Base-by-base conservation (phyloP, 2,113 vertebrate genomes). In the Coryphaenoides rupestris region DNA sequence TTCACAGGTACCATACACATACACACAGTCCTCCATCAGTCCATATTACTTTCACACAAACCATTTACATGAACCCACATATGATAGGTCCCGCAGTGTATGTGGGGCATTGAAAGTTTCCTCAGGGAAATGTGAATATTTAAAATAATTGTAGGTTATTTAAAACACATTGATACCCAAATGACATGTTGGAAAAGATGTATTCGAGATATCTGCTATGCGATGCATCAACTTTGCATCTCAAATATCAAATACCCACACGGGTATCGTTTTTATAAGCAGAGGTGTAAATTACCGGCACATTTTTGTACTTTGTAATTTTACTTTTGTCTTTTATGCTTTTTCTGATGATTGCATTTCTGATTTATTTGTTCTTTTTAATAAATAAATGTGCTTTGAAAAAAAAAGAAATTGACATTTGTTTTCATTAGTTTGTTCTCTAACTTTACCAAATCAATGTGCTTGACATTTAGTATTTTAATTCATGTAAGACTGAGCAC, bases 101-200 rank as follows among this genome's bases (percentile, higher is more conserved):
- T 70, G 56, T 71, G 17, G 60, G 66, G 62, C 70, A 64, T 86
- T 66, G 62, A 22, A 17, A 83, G 75, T 88, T 89, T 87, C 86
- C 82, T 90, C 87, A 90, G 87, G 89, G 77, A 84, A 89, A 87
- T 84, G 66, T 82, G 65, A 77, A 74, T 74, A 76, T 86, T 76
- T 60, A 78, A 74, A 63, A 65, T 50, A 49, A 81, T 74, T 24
- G 68, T 65, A 77, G 21, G 54, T 55, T 54, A 19, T 69, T 57
- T 63, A 68, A 74, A 78, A 58, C 52, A 69, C 81, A 58, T 77
- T 76, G 65, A 77, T 63, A 66, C 56, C 22, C 21, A 73, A 75
- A 73, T 61, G 66, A 55, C 58, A 62, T 62, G 49, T 14, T 62
- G n/a, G 75, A 73, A 54, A 65, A 78, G 26, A 71, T 13, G 9